These are phyloP conservation scores for Phylloscopus collybita DNA, from an alignment of 2,797 vertebrate genomes.

Conservation along the genomic window DNA sequence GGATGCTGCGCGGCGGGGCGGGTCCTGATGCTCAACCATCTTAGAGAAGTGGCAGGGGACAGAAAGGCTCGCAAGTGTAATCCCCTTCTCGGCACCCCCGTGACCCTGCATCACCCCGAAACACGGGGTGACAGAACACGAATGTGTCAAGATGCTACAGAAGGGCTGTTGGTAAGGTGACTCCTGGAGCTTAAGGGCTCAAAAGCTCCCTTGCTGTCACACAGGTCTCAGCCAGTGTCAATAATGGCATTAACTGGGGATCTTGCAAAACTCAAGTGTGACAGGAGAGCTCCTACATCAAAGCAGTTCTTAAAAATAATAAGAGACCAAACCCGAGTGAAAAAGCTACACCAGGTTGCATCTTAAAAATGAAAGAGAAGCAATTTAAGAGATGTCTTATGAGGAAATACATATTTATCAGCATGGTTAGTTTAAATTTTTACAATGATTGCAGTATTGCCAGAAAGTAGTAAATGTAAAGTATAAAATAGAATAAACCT, in stretches of 20 bases:
- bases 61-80: not conserved
- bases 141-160: rapidly evolving
- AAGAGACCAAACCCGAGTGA: not conserved
- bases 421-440: not conserved
- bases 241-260: not conserved
- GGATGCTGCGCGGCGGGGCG: not conserved
- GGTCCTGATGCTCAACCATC: not conserved
- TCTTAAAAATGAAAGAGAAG: not conserved
- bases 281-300: not conserved
- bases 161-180: rapidly evolving
- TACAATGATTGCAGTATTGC: not conserved
- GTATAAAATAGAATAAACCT: not conserved
- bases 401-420: not conserved
- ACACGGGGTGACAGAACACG: rapidly evolving
- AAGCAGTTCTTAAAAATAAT: not conserved
- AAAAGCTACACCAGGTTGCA: not conserved
- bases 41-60: not conserved
- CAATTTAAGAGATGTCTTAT: not conserved
- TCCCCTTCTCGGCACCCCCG: rapidly evolving
- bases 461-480: not conserved
- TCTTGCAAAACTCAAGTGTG: not conserved
- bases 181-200: not conserved
- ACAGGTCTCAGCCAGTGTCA: not conserved
- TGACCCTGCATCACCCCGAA: not conserved
- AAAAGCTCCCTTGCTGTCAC: not conserved